Evolutionary conservation across 1,140 invertebrate species (phyloP), one percentile per base, ranked within the genome.

Genomic region (Brachionus rubens): DNA sequence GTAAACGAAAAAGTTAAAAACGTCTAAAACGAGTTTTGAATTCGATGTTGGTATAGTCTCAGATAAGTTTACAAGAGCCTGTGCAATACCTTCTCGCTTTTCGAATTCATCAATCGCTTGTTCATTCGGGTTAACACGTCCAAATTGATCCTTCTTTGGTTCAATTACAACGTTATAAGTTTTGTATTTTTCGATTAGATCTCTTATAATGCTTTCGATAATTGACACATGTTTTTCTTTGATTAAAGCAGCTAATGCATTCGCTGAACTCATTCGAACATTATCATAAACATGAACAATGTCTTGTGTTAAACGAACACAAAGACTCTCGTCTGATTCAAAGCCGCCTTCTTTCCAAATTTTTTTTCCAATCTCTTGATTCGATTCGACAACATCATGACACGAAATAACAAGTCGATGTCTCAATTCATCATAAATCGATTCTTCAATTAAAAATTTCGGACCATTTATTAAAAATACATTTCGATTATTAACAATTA

Each of bases 81-180:
- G 85, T 0, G 92, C 94, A 56, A 94, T 90, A 16, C 95, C 96
- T 78, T 90, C 88, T 48, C 96, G 87, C 1, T 91, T 90, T 75
- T 90, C 90, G 92, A 92, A 98, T 77, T 89, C 89, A 83, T 97
- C 94, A 46, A 91, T 87, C 19, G 21, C 12, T 14, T 80, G 79
- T 36, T 91, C 89, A 78, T 92, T 90, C 79, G 90, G 89, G 16
- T 94, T 86, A 79, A 93, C 89, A 50, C 96, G 89, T 41, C 94
- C 94, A 86, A 98, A 94, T 81, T 91, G 89, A 84, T 98, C 94
- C 54, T 93, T 82, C 81, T 91, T 89, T 4, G 92, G 90, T 14
- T 91, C 92, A 77, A 92, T 91, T 85, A 94, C 88, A 88, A 90
- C 81, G 28, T 82, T 80, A 56, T 78, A 16, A 72, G 92, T 89